Evolutionary conservation across 2,888 invertebrate genomes (phyloP).

Genomic region (Brenthis ino): DNA sequence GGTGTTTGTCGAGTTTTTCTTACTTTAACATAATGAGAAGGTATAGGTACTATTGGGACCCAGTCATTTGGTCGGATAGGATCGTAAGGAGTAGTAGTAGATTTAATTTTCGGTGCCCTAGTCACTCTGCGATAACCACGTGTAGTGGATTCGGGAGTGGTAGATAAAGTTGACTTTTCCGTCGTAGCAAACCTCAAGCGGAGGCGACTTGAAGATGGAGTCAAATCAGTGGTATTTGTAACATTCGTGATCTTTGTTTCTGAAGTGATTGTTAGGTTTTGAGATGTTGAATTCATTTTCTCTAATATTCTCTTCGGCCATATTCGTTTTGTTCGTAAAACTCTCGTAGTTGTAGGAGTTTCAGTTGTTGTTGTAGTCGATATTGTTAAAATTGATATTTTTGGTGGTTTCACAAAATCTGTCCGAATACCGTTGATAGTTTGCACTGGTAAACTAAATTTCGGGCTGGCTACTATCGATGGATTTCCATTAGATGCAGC

Average conservation of each 20-base stretch:
- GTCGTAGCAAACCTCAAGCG: conserved; percentile 54
- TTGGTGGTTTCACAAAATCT: conserved; percentile 66
- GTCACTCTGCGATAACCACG: conserved; percentile 66
- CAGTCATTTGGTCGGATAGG: conserved; percentile 66
- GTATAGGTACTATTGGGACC: conserved; percentile 65
- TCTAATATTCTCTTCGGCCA: conserved; percentile 69
- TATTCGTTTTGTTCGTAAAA: conserved; percentile 72
- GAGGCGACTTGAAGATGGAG: conserved; percentile 52
- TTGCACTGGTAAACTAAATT: conserved; percentile 66
- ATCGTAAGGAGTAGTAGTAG: conserved; percentile 52
- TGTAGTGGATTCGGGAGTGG: conserved; percentile 51
- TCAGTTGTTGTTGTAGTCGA: conserved; percentile 49
- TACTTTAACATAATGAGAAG: conserved; percentile 62
- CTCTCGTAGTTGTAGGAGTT: conserved; percentile 64
- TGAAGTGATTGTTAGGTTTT: conserved; percentile 49
- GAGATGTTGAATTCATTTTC: conserved; percentile 51
- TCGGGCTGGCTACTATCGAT: conserved; percentile 55
- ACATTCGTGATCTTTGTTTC: conserved; percentile 51
- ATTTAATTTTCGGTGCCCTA: conserved; percentile 61
- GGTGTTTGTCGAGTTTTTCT: conserved; percentile 48
- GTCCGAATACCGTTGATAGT: conserved; percentile 69
- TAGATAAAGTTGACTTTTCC: conserved; percentile 42
- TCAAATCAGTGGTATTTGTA: conserved; percentile 52
- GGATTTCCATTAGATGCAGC: conserved; percentile 59
- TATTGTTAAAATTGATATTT: conserved; percentile 45